Evolutionary conservation across 2,888 invertebrate genomes (phyloP).

Genomic region (Myathropa florea): DNA sequence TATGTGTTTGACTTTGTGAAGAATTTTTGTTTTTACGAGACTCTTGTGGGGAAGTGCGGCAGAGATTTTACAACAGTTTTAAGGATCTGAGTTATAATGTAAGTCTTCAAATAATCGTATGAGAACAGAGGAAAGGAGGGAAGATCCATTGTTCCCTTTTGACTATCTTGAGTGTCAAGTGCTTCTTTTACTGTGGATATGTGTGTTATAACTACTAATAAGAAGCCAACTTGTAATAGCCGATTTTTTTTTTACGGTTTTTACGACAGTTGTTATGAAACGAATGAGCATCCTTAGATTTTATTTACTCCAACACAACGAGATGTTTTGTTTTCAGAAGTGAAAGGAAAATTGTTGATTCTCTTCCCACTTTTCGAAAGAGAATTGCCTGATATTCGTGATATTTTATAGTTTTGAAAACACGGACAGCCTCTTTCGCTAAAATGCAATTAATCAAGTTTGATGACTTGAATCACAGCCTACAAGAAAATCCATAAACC

Average conservation of each 20-base stretch:
- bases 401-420: background rate
- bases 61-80: slow-evolving; percentile 2
- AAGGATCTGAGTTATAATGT: background rate
- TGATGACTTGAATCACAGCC: background rate
- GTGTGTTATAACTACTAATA: background rate
- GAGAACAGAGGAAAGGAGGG: background rate
- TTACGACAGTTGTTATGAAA: background rate
- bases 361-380: background rate
- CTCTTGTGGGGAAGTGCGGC: background rate
- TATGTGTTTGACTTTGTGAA: background rate
- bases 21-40: background rate
- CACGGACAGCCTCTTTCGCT: background rate
- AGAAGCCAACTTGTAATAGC: background rate
- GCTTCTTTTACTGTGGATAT: too few relatives aligned
- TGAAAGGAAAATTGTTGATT: background rate
- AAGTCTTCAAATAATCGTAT: background rate
- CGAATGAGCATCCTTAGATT: background rate
- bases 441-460: background rate
- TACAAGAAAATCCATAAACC: background rate
- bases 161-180: background rate
- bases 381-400: background rate
- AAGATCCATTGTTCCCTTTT: background rate
- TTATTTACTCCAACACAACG: background rate
- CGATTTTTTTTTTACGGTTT: background rate
- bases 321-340: background rate